These are phyloP conservation scores for Picathartes gymnocephalus DNA, from an alignment of 2,113 vertebrate genomes.

Conservation along the genomic window DNA sequence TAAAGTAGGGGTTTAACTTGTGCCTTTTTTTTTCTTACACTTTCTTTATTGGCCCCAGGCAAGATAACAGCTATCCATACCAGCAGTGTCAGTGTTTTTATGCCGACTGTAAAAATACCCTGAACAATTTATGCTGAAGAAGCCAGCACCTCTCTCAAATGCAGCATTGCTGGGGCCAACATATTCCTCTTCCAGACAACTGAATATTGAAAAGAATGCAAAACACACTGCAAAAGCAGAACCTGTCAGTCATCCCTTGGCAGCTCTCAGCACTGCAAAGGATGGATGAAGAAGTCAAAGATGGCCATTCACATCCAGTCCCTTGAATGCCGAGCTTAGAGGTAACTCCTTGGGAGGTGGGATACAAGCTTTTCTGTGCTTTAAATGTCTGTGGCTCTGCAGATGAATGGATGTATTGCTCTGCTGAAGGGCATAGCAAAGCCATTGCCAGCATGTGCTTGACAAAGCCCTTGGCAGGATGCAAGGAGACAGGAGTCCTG, in stretches of 20 bases:
- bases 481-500: neutral
- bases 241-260: neutral
- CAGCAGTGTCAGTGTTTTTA: neutral
- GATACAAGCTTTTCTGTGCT: neutral
- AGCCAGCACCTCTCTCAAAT: neutral
- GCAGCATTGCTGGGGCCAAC: neutral
- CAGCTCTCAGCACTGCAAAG: neutral
- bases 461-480: neutral
- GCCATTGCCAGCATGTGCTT: accelerated
- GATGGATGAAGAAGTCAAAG: neutral
- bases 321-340: neutral
- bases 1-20: neutral
- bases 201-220: conserved; percentile 43
- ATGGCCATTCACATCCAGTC: neutral
- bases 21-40: neutral
- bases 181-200: neutral
- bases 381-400: neutral
- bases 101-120: neutral
- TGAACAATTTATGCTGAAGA: neutral
- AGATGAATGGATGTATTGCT: accelerated
- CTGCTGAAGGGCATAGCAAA: neutral
- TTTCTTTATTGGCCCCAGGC: neutral
- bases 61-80: neutral
- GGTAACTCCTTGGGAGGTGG: neutral
- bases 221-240: neutral